phyloP scores from a whole-genome alignment of 1,140 invertebrate species.

The Pollicipes pollicipes region DNA sequence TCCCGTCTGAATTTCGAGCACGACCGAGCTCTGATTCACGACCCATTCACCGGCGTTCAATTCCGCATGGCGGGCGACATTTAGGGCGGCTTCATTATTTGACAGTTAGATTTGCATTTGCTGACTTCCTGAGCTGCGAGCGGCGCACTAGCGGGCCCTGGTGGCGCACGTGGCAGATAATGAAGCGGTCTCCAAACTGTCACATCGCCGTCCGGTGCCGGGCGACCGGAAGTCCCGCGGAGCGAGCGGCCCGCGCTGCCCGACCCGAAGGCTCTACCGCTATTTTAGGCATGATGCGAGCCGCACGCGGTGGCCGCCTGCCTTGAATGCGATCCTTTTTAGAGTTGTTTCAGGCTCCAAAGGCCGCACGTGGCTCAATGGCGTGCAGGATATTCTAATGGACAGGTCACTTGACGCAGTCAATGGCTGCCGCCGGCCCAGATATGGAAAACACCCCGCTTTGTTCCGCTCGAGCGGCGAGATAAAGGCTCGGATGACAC shows the following conservation, averaged over 20 bases:
- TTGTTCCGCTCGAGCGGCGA: neutral
- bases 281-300: neutral
- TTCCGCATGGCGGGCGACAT: neutral
- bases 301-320: no score
- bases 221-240: neutral
- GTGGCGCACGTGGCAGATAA: neutral
- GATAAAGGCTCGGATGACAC: neutral
- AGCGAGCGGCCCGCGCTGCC: neutral
- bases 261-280: no score
- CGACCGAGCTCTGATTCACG: neutral
- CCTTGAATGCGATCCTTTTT: neutral
- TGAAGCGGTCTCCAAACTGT: neutral
- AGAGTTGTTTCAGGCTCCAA: neutral
- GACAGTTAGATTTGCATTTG: neutral
- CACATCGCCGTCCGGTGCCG: neutral
- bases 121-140: no score
- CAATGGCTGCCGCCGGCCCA: neutral
- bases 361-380: neutral
- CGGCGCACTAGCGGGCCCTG: neutral
- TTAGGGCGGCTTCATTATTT: neutral
- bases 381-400: neutral
- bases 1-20: neutral
- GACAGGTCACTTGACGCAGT: neutral
- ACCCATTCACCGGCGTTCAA: neutral
- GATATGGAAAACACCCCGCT: neutral